Evolutionary conservation across 2,113 vertebrate genomes (phyloP).

Genomic region (Hyperopisus bebe): DNA sequence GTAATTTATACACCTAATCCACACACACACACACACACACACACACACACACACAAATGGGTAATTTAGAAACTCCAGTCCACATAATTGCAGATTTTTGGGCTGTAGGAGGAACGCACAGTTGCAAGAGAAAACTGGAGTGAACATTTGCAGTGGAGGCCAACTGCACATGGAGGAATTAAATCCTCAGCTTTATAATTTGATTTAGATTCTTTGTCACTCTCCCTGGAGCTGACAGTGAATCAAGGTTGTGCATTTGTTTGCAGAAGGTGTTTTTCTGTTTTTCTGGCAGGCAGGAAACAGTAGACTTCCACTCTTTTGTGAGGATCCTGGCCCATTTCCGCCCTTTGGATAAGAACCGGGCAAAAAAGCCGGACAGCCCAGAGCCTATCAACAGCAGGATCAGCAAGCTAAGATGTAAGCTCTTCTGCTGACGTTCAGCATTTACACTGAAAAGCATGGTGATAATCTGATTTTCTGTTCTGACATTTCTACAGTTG

Average conservation of each 20-base stretch:
- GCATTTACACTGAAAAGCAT: neutral
- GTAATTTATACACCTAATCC: no score
- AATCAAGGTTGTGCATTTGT: no score
- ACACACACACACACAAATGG: neutral
- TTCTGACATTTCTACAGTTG: conserved; percentile 50
- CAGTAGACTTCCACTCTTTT: conserved; percentile 66
- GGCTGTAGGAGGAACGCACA: neutral
- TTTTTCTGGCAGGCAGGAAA: conserved; percentile 48
- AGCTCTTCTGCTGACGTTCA: conserved; percentile 21
- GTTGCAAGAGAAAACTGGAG: neutral
- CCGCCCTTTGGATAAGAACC: conserved; percentile 52
- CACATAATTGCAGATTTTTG: neutral
- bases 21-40: no score
- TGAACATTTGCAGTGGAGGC: neutral
- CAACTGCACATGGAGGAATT: neutral
- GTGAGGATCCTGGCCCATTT: conserved; percentile 67
- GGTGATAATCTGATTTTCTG: neutral
- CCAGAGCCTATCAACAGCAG: conserved; percentile 62
- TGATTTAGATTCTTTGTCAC: neutral
- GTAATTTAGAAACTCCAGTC: neutral
- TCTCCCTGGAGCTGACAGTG: neutral
- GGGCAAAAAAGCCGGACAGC: conserved; percentile 30
- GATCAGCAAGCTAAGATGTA: conserved; percentile 67
- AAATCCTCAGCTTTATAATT: neutral
- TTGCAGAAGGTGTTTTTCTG: neutral